phyloP scores from a whole-genome alignment of 2,888 invertebrate species.

The Macaria notata region DNA sequence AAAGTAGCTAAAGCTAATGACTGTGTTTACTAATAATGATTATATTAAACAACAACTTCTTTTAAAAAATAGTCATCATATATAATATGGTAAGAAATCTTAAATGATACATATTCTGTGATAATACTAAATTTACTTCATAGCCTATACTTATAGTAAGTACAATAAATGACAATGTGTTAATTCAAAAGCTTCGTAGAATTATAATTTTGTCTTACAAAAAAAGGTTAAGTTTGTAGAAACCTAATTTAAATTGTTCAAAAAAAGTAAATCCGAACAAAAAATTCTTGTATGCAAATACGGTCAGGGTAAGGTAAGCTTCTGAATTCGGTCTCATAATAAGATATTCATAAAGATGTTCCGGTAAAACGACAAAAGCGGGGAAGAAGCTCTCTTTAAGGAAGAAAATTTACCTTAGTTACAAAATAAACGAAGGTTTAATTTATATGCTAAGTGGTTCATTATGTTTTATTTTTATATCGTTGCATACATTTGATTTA shows the following conservation, averaged over 20 bases:
- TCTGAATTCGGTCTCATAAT: conserved; percentile 73
- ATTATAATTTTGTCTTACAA: conserved; percentile 55
- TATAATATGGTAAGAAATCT: too few relatives aligned
- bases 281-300: conserved; percentile 71
- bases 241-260: conserved; percentile 79
- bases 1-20: too few relatives aligned
- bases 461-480: too few relatives aligned
- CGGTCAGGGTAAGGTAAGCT: conserved; percentile 67
- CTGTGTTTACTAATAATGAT: too few relatives aligned
- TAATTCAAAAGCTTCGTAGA: conserved; percentile 36
- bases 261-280: conserved; percentile 69
- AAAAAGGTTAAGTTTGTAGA: conserved; percentile 72
- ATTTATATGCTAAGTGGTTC: neutral
- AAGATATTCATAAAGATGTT: conserved; percentile 77
- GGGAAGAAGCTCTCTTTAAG: conserved; percentile 45
- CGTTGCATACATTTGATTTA: too few relatives aligned
- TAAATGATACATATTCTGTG: too few relatives aligned
- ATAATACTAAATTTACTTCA: too few relatives aligned
- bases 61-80: too few relatives aligned
- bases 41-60: too few relatives aligned
- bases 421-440: neutral
- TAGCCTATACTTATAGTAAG: conserved; percentile 3
- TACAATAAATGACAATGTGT: conserved; percentile 25
- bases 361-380: conserved; percentile 58
- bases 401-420: conserved; percentile 46